Evolutionary conservation across 2,113 vertebrate genomes (phyloP), one percentile per base, ranked within the genome.

Genomic region (Syngnathus typhle): DNA sequence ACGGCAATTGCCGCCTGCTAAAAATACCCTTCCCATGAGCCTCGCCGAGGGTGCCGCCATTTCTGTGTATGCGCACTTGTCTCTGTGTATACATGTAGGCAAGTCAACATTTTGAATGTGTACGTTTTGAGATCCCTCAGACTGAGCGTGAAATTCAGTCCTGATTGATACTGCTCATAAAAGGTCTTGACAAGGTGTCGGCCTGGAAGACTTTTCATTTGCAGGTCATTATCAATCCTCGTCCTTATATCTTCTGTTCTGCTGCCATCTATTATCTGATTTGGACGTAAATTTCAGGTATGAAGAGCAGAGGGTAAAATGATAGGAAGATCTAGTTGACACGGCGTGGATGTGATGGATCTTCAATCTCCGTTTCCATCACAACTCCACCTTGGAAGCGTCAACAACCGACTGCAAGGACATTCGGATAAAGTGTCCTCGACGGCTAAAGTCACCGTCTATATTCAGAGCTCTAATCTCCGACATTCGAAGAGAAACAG

Each of bases 21-120:
- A 88, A 91, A 88, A 91, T 91, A 92, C 72, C 64, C 73, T 62
- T 72, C 68, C 77, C 86, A 84, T 85, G 82, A 85, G 84, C 82
- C 81, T 80, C 79, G 67, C 79, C 36, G 21, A 76, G 81, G 85
- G 82, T 63, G 61, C 68, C 65, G 70, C 61, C 74, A 72, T 76
- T 71, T 63, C 67, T 68, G 64, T 55, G 67, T 62, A 21, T 13
- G 46, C 5, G 2, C 3, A 18, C 19, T 64, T 65, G 52, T 68
- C 8, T 54, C 65, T 61, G 49, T 69, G 46, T 41, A 32, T 55
- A 4, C 32, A n/a, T 43, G 62, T 67, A 73, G 55, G 64, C 70
- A 47, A 73, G 47, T 62, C 41, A 62, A 27, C 12, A 27, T 27
- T 62, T 72, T 81, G 67, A 60, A 60, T 21, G 51, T 54, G 32